phyloP scores from a whole-genome alignment of 2,113 vertebrate species.

The Myodes glareolus region DNA sequence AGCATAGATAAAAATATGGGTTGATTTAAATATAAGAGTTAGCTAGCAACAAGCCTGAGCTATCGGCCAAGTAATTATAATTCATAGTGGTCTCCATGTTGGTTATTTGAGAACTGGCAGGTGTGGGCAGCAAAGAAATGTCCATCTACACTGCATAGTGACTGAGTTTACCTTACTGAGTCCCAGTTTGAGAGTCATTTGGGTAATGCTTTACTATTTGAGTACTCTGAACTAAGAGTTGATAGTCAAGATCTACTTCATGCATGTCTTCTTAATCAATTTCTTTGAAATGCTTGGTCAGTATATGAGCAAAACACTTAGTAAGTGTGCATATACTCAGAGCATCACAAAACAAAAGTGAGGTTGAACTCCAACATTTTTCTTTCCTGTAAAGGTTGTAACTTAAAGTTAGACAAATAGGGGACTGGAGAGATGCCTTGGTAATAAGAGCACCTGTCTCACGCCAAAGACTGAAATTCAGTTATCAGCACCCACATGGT shows the following conservation, averaged over 20 bases:
- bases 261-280: constrained; percentile 25
- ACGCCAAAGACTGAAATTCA: neutral
- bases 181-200: neutral
- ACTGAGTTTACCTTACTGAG: constrained; percentile 13
- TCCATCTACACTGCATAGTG: neutral
- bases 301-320: constrained; percentile 50
- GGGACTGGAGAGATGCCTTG: neutral
- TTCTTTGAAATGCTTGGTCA: constrained; percentile 10
- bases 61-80: neutral
- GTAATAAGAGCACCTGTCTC: neutral
- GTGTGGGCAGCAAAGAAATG: neutral
- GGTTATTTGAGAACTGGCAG: neutral
- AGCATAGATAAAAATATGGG: neutral
- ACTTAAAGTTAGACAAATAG: neutral
- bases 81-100: neutral
- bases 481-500: neutral
- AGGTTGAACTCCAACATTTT: constrained; percentile 18
- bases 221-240: constrained; percentile 45
- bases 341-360: constrained; percentile 16
- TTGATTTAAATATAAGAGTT: neutral
- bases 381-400: constrained; percentile 27
- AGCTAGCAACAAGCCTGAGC: neutral
- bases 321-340: neutral
- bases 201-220: neutral
- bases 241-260: constrained; percentile 38